Evolutionary conservation across 2,888 invertebrate genomes (phyloP).

Genomic region (Fissipunctia ypsillon): DNA sequence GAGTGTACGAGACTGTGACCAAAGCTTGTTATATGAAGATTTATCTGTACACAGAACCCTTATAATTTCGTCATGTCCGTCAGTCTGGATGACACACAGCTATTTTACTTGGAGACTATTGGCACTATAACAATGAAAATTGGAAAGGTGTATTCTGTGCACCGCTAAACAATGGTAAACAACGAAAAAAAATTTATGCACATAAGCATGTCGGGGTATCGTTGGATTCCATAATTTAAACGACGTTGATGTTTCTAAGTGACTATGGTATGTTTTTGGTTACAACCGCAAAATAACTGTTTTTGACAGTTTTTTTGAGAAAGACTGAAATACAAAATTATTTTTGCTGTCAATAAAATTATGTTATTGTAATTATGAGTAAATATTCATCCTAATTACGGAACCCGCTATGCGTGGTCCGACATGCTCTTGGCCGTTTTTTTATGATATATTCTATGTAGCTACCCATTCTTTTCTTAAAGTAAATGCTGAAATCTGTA

Average conservation of each 20-base stretch:
- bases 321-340: too few species aligned
- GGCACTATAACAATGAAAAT: background rate
- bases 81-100: background rate
- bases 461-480: background rate
- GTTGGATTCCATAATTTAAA: too few species aligned
- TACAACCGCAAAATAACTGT: background rate
- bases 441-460: background rate
- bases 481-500: background rate
- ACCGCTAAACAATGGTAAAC: background rate
- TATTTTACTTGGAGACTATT: background rate
- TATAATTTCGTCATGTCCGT: background rate
- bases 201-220: background rate
- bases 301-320: background rate
- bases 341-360: background rate
- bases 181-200: background rate
- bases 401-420: too few species aligned
- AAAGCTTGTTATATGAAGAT: background rate
- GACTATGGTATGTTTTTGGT: background rate
- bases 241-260: background rate
- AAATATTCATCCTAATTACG: too few species aligned
- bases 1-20: constrained; percentile 1
- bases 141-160: background rate
- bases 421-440: too few species aligned
- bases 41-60: background rate
- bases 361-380: background rate